Percentiles rank a stretch among this genome's conserved stretches.
These are phyloP conservation scores for Aptenodytes patagonicus DNA, from an alignment of 2,113 vertebrate species.

Conservation along the genomic window DNA sequence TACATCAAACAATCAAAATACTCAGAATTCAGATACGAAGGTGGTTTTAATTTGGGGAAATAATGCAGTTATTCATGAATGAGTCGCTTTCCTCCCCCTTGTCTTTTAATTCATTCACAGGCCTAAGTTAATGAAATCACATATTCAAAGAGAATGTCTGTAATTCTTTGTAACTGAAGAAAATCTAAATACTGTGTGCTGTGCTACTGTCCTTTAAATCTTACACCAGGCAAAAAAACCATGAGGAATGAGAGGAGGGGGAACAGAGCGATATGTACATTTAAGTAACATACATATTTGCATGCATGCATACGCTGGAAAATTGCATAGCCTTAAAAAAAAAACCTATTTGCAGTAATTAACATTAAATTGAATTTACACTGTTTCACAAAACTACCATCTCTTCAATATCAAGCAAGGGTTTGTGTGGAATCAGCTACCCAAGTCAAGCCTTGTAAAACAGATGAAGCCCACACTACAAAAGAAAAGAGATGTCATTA, in stretches of 20 bases:
- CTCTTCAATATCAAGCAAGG: neutral
- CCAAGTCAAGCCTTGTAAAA: neutral
- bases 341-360: neutral
- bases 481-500: neutral
- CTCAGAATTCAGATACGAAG: neutral
- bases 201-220: neutral
- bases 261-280: neutral
- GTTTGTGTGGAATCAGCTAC: neutral
- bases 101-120: neutral
- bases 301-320: neutral
- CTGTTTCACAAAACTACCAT: neutral
- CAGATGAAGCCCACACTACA: neutral
- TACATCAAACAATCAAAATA: neutral
- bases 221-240: neutral
- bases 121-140: neutral
- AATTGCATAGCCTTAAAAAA: neutral
- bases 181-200: neutral
- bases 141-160: neutral
- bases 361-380: neutral
- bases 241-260: neutral
- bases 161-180: neutral
- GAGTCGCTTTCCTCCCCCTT: neutral
- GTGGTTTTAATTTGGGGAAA: neutral
- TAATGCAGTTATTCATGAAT: neutral
- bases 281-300: neutral